Percentiles rank a stretch among this genome's conserved stretches.
phyloP scores from a whole-genome alignment of 2,888 invertebrate species.

The Dicranocentrus wangi region DNA sequence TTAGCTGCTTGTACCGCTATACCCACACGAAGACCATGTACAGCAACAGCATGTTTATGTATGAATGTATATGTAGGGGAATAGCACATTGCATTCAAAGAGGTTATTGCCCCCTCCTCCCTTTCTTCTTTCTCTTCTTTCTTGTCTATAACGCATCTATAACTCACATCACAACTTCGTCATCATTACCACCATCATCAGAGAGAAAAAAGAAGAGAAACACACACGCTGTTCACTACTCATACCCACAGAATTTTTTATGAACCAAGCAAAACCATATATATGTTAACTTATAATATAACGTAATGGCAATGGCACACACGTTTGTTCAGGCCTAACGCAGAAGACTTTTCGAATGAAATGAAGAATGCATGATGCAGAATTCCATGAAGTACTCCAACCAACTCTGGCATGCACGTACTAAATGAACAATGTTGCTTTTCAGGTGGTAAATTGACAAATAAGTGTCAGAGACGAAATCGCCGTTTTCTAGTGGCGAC shows the following conservation, averaged over 20 bases:
- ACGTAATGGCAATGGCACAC: no score
- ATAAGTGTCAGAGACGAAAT: no score
- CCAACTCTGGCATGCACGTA: no score
- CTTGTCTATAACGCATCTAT: conserved; percentile 35
- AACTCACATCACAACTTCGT: conserved; percentile 24
- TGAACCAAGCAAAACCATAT: no score
- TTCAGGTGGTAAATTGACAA: no score
- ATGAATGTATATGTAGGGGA: conserved; percentile 54
- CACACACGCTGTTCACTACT: neutral
- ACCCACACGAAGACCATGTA: neutral
- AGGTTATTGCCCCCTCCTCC: conserved; percentile 63
- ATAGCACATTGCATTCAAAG: conserved; percentile 61
- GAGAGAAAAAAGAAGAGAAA: neutral
- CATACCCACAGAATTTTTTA: neutral
- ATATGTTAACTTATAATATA: no score
- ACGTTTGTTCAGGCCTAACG: no score
- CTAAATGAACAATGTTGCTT: no score
- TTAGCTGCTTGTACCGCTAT: conserved; percentile 26
- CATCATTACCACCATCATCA: conserved; percentile 4
- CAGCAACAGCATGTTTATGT: conserved; percentile 18
- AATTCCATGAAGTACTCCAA: no score
- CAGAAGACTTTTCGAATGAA: no score
- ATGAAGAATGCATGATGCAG: no score
- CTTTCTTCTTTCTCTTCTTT: conserved; percentile 57
- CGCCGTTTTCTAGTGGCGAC: no score